Percentiles rank a stretch among this genome's conserved stretches.
phyloP scores from a whole-genome alignment of 1,140 invertebrate species.

The Cardiocondyla obscurior region DNA sequence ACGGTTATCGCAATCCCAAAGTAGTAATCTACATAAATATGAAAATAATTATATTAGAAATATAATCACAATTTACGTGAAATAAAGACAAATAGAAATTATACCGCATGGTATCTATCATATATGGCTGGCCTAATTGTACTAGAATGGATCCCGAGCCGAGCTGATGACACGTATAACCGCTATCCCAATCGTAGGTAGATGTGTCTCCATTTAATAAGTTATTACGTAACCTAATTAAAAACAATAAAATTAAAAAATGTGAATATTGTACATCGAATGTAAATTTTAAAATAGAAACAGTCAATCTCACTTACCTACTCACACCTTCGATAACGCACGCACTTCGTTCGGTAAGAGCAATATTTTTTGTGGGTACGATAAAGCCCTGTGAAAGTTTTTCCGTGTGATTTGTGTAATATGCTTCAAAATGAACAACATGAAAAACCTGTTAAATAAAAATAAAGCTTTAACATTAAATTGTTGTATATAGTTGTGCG shows the following conservation, averaged over 20 bases:
- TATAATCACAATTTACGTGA: background rate
- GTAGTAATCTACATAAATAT: constrained; percentile 87
- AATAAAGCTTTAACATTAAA: background rate
- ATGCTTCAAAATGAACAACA: constrained; percentile 95
- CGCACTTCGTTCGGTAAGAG: constrained; percentile 94
- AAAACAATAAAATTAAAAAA: constrained; percentile 29
- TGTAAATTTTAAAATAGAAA: constrained; percentile 8
- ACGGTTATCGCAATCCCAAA: constrained; percentile 99
- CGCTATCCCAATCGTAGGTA: constrained; percentile 99
- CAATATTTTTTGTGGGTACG: constrained; percentile 95
- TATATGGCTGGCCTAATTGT: constrained; percentile 98
- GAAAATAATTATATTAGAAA: background rate
- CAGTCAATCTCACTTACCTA: constrained; percentile 80
- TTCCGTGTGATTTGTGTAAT: constrained; percentile 91
- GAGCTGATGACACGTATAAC: constrained; percentile 99
- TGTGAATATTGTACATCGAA: background rate
- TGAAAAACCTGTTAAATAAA: constrained; percentile 91
- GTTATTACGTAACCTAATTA: constrained; percentile 93
- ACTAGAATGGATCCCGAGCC: constrained; percentile 97
- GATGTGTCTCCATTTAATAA: constrained; percentile 97
- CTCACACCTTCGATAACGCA: constrained; percentile 96
- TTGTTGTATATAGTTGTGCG: background rate
- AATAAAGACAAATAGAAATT: background rate
- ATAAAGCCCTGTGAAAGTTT: constrained; percentile 91
- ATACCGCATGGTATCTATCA: constrained; percentile 94